Evolutionary conservation across 2,888 invertebrate species (phyloP).

Genomic region (Pinctada fucata): DNA sequence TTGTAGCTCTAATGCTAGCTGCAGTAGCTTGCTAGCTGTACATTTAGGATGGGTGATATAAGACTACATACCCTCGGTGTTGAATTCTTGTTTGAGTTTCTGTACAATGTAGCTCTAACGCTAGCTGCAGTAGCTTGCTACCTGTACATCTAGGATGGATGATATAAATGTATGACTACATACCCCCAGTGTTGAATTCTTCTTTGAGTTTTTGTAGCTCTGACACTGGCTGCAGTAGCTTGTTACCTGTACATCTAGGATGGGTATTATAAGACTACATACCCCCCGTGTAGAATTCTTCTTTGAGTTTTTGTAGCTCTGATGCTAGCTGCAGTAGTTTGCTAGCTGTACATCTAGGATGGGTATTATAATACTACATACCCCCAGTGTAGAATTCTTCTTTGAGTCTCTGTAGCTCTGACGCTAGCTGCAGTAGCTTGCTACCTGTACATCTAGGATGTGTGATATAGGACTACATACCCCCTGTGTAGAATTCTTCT

Average conservation of each 20-base stretch:
- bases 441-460: constrained; percentile 89
- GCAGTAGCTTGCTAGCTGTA: constrained; percentile 87
- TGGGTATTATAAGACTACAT: constrained; percentile 66
- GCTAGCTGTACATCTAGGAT: constrained; percentile 80
- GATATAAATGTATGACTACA: constrained; percentile 76
- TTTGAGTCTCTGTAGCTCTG: constrained; percentile 90
- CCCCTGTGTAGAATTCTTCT: constrained; percentile 83
- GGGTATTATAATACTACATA: neutral
- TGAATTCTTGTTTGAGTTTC: constrained; percentile 89
- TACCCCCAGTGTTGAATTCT: constrained; percentile 80
- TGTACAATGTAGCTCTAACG: constrained; percentile 91
- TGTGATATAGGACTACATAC: constrained; percentile 78
- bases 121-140: constrained; percentile 89
- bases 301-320: constrained; percentile 90
- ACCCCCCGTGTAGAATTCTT: constrained; percentile 82
- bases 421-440: constrained; percentile 89
- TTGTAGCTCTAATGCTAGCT: constrained; percentile 90
- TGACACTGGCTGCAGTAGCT: constrained; percentile 90
- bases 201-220: constrained; percentile 92
- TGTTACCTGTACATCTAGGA: constrained; percentile 84
- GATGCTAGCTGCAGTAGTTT: constrained; percentile 90
- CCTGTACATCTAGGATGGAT: constrained; percentile 89
- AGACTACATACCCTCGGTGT: constrained; percentile 34
- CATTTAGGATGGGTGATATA: too few species aligned
- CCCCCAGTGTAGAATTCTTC: constrained; percentile 83